Base-by-base conservation (phyloP, 2,113 vertebrate genomes). In the Centropus unirufus region DNA sequence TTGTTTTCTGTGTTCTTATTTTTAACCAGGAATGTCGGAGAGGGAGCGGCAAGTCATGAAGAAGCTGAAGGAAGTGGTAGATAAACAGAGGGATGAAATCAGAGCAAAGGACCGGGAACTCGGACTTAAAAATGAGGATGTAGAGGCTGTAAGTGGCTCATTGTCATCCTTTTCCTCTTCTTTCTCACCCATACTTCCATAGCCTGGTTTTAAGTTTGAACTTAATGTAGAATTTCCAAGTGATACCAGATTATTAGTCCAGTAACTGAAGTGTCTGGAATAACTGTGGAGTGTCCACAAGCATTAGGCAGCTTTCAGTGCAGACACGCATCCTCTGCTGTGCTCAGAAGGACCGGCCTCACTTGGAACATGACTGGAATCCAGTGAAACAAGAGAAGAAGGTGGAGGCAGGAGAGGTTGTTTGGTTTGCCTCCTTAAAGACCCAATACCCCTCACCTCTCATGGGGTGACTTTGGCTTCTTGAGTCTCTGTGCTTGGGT, bases 21-120 rank as follows among this genome's bases (percentile, higher is more conserved):
- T 90, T 66, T 15, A 63, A 59, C 44, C 97, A 99, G 99, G 98
- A 70, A 98, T 98, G 98, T 98, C 98, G 2, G 98, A 99, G 93
- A 98, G 98, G 61, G 99, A 99, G 79, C 97, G 96, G 40, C 98
- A 99, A 94, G 97, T 98, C 93, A 98, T 98, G 98, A 99, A 98
- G 95, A 99, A 98, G 96, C 97, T 99, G 94, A 98, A 98, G 91
- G 98, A 98, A 94, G 98, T 98, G 84, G 98, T 99, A 55, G 98
- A 99, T 95, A 99, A 98, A 83, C 99, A 99, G 93, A 98, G 98
- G 14, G 98, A 99, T 72, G 99, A 99, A 97, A 98, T 99, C 96
- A 98, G 98, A 9, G 98, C 98, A 40, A 99, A 98, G 97, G 99
- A 99, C 93, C 95, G 98, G 19, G 98, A 99, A 95, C 98, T 99